Conservation (phyloP, 1,140 invertebrate genomes). For the Ectropis grisescens region DNA sequence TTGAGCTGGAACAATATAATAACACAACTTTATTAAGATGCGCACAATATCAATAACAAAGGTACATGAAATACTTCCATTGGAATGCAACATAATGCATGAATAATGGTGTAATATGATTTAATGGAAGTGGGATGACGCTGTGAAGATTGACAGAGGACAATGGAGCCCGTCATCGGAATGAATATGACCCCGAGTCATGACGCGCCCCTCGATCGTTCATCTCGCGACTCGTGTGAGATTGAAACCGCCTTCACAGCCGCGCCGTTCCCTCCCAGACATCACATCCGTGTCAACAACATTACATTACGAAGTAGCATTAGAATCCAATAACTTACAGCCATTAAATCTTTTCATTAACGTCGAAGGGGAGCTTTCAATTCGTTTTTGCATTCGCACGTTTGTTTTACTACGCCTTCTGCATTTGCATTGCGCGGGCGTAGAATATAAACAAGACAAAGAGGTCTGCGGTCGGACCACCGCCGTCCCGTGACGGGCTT, state of each 20-base stretch:
- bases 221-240: slow-evolving; percentile 11
- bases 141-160: slow-evolving; percentile 7
- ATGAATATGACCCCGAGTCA: slow-evolving; percentile 26
- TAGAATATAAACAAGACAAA: slow-evolving; percentile 13
- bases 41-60: too few relatives aligned
- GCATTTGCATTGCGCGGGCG: slow-evolving; percentile 11
- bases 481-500: slow-evolving; percentile 16
- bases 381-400: slow-evolving; percentile 12
- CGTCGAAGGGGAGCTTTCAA: too few relatives aligned
- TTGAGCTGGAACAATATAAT: slow-evolving; percentile 78
- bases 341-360: too few relatives aligned
- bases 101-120: too few relatives aligned
- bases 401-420: slow-evolving; percentile 7
- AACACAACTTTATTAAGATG: too few relatives aligned
- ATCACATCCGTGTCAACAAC: too few relatives aligned
- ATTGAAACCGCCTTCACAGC: slow-evolving; percentile 10
- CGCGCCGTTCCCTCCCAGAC: too few relatives aligned
- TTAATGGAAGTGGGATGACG: too few relatives aligned
- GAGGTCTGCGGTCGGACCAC: slow-evolving; percentile 22
- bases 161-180: slow-evolving; percentile 20
- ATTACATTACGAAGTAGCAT: too few relatives aligned
- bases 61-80: not conserved
- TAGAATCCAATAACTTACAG: too few relatives aligned
- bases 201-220: slow-evolving; percentile 11
- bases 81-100: slow-evolving; percentile 1